Conservation (phyloP, 2,888 invertebrate genomes). For the Noctua pronuba region DNA sequence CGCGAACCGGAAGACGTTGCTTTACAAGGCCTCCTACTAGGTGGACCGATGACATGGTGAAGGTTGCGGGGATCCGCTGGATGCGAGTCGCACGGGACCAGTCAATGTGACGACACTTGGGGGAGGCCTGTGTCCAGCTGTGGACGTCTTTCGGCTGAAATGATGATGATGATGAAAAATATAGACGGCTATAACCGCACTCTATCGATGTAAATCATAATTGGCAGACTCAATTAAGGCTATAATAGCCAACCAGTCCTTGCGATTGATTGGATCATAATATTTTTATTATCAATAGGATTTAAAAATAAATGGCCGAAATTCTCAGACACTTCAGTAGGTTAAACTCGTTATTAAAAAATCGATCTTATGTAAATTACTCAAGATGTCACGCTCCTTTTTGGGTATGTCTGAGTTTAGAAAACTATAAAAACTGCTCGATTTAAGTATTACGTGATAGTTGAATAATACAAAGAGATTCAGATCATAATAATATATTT, state of each 20-base stretch:
- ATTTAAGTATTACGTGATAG: background rate
- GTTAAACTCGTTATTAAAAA: constrained; percentile 3
- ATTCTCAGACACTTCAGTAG: background rate
- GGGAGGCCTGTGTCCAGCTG: too few species aligned
- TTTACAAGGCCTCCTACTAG: too few species aligned
- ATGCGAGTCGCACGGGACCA: too few species aligned
- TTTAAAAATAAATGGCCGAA: background rate
- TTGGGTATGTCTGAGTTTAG: background rate
- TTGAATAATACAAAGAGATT: background rate
- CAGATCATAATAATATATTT: too few species aligned
- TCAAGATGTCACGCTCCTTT: background rate
- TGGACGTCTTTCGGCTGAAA: too few species aligned
- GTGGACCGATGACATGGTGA: too few species aligned
- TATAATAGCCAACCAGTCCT: background rate
- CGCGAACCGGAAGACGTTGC: too few species aligned
- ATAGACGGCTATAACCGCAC: background rate
- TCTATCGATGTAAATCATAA: background rate
- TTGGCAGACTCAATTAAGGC: background rate
- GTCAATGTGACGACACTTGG: too few species aligned
- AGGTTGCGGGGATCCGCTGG: too few species aligned
- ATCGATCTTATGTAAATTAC: constrained; percentile 9
- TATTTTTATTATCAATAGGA: background rate
- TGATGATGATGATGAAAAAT: background rate
- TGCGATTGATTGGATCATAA: constrained; percentile 4
- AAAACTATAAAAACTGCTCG: background rate